Evolutionary conservation across 2,113 vertebrate genomes (phyloP), one percentile per base, ranked within the genome.

Genomic region (Nycticebus coucang): DNA sequence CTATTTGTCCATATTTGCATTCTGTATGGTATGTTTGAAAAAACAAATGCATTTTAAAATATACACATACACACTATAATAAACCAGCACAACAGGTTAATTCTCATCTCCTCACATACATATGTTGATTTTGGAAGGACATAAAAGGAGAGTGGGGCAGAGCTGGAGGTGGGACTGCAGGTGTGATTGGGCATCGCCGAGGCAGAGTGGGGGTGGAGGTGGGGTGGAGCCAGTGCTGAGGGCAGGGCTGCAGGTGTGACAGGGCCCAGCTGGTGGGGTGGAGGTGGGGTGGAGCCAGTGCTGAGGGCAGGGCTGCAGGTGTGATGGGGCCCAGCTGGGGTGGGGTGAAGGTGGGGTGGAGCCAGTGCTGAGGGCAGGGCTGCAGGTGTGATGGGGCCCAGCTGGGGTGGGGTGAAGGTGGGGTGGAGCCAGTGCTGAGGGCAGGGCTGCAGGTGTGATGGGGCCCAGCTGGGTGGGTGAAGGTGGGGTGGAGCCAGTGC

Each of bases 21-120:
- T 93, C 30, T 0, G 0, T 33, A 18, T 9, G 75, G 30, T 60
- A 79, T 14, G 17, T 94, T n/a, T 57, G 95, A 89, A 87, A 96
- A 91, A 87, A 50, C 13, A 28, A 72, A 62, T 55, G 62, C 37
- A 90, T 89, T 84, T n/a, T 93, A 75, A 30, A 94, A 95, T 75
- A 14, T 50, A 50, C 45, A 50, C 45, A 50, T 9, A n/a, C 14
- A 82, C 10, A 94, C 59, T 64, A 83, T 17, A 89, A 84, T 94
- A 87, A 74, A 57, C 18, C 84, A 89, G 33, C 2, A 89, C 9
- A 50, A 77, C 18, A 55, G 59, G 15, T 53, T 22, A 62, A 53
- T 91, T 55, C 17, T 83, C 19, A 74, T 75, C 57, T 93, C 4
- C 45, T 30, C 9, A 81, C 64, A 50, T 50, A 60, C 41, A 55